Evolutionary conservation across 2,888 invertebrate species (phyloP), one percentile per base, ranked within the genome.

Genomic region (Leptura quadrifasciata): DNA sequence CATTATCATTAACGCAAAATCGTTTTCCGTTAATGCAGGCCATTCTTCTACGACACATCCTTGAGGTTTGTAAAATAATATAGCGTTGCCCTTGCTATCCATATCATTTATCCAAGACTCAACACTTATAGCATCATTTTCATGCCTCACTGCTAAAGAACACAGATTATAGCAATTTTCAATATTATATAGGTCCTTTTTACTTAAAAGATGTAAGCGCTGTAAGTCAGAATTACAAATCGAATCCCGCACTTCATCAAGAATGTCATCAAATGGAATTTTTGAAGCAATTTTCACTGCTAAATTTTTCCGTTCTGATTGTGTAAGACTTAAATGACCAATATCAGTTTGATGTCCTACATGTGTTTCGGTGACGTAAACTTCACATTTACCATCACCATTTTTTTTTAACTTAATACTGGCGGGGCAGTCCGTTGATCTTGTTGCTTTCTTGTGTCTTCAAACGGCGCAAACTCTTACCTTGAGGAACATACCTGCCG

Each of bases 1-100:
- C 81, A 82, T 81, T 5, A 81, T 77, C 9, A 81, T 75, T 15
- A 85, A 75, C 6, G 84, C 39, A 72, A 84, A 83, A 70, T 83
- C 82, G 18, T 82, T 74, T 39, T 72, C 35, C 63, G 76, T 76
- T 24, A 82, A 58, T 12, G 57, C 8, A 15, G 80, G 78, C 63
- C 76, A 9, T 2, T 58, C 60, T 39, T 57, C 39, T 0, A 8
- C 12, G n/a, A 20, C 6, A 57, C 2, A 31, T 0, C 65, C 73
- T 35, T 73, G 52, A 5, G n/a, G 31, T 64, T 77, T 67, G 24
- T 67, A 73, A 47, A 73, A 73, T 17, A 73, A 67, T 47, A 73
- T 21, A 58, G 58, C 57, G 20, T 54, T 17, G 5, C n/a, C 21
- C 9, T 27, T 27, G 10, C 10, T 4, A 24, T 69, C 27, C 73